Percentiles rank a stretch among this genome's conserved stretches.
Conservation (phyloP, 2,113 vertebrate genomes). For the Romanogobio albipinnatus region DNA sequence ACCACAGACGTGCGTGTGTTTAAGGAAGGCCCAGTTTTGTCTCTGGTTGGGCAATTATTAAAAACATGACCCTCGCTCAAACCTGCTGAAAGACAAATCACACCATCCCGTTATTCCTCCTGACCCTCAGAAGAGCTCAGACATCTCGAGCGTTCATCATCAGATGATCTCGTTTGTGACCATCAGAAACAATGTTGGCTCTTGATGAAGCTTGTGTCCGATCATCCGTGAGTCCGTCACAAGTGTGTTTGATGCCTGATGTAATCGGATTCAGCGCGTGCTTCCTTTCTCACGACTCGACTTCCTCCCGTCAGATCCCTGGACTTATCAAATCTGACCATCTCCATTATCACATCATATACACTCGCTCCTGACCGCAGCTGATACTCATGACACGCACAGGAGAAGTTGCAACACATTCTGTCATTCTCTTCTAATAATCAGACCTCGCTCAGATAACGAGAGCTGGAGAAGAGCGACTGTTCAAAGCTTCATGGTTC, state of each 20-base stretch:
- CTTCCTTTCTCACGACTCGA: constrained; percentile 3
- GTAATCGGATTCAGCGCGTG: not conserved
- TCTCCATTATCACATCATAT: not conserved
- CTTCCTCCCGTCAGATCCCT: constrained; percentile 12
- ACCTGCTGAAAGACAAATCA: not conserved
- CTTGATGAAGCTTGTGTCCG: not conserved
- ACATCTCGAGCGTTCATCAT: not conserved
- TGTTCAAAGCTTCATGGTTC: too few relatives aligned
- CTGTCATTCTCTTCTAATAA: not conserved
- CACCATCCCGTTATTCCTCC: not conserved
- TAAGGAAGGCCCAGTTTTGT: not conserved
- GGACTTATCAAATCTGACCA: not conserved
- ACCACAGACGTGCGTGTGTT: too few relatives aligned
- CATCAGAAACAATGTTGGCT: not conserved
- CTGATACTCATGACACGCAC: not conserved
- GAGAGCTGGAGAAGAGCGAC: too few relatives aligned
- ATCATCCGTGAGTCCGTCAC: not conserved
- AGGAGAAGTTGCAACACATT: not conserved
- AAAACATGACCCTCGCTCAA: not conserved
- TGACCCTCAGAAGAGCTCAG: not conserved
- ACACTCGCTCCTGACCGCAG: not conserved
- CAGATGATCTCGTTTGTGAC: not conserved
- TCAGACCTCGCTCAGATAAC: not conserved
- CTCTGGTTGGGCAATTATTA: not conserved
- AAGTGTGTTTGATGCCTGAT: not conserved